Base-by-base conservation (phyloP, 2,888 invertebrate genomes). In the Scrobipalpa costella region DNA sequence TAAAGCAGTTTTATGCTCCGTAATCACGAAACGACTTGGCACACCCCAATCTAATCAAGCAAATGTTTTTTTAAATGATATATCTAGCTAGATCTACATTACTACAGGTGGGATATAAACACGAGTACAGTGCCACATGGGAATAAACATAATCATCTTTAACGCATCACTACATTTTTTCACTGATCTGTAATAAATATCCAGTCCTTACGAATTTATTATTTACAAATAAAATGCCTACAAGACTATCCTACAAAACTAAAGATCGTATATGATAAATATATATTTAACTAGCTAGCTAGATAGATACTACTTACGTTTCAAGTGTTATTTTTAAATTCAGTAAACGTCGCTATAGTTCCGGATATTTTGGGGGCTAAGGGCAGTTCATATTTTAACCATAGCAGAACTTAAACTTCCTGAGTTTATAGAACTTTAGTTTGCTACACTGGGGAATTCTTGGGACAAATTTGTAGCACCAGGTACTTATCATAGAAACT, bases 331-430 rank as follows among this genome's bases (percentile, higher is more conserved):
- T 5, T 27, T 27, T 5, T 27, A 5, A n/a, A 44, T 13, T 44
- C 44, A 11, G 44, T 7, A 7, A 8, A 15, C n/a, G 44, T 11
- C 3, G n/a, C 2, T 38, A 44, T 44, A 8, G 44, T 44, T 44
- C n/a, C 13, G n/a, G 44, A 44, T 44, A 8, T 44, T 44, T 44
- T n/a, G n/a, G n/a, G 44, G 44, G 15, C 19, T 50, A 50, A 15
- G 50, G 17, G 11, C 9, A 19, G 19, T 47, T 15, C 50, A 50
- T 50, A 50, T 50, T 19, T 50, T 19, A 50, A 17, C 50, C 15
- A 50, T 15, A 50, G n/a, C n/a, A n/a, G 17, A 50, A 50, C 50
- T 50, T 50, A 19, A 50, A 50, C 19, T 50, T 50, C 19, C 19
- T 17, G 9, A 50, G 8, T 50, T 50, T 50, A 50, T 19, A 6